Percentiles rank a stretch among this genome's conserved stretches.
phyloP scores from a whole-genome alignment of 1,140 invertebrate genomes.

The Rhopalosiphum maidis region DNA sequence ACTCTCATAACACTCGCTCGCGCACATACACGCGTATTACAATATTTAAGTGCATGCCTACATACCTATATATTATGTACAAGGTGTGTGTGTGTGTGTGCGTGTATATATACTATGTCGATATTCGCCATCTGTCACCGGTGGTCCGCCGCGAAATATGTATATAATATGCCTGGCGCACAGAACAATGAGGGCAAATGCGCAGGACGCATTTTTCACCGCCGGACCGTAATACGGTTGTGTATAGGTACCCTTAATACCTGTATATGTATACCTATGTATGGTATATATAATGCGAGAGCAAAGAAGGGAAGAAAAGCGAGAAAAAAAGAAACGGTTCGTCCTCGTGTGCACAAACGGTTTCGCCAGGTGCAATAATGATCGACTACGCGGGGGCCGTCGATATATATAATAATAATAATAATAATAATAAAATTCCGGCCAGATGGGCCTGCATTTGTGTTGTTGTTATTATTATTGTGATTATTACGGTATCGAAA shows the following conservation, averaged over 20 bases:
- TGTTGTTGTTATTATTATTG: conserved; percentile 11
- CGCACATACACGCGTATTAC: neutral
- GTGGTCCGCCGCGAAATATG: conserved; percentile 3
- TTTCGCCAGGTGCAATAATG: conserved; percentile 38
- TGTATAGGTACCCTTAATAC: neutral
- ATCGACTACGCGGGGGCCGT: neutral
- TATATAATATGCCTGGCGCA: neutral
- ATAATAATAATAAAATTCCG: conserved; percentile 35
- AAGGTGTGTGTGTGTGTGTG: neutral
- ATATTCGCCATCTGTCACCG: conserved; percentile 40
- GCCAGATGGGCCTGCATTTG: conserved; percentile 24
- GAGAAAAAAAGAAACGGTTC: neutral
- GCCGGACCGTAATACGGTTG: neutral
- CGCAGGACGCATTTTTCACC: neutral
- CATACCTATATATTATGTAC: neutral
- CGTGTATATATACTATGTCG: neutral
- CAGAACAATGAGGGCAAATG: conserved; percentile 12
- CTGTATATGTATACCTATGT: neutral
- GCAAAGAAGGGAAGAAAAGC: neutral
- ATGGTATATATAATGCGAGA: neutral
- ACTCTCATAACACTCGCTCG: neutral
- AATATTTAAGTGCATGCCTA: neutral
- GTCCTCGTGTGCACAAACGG: conserved; percentile 4
- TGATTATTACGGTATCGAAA: conserved; percentile 26
- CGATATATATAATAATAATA: conserved; percentile 30